Percentiles rank a stretch among this genome's conserved stretches.
These are phyloP conservation scores for Plestiodon gilberti DNA, from an alignment of 2,113 vertebrate genomes.

Conservation along the genomic window DNA sequence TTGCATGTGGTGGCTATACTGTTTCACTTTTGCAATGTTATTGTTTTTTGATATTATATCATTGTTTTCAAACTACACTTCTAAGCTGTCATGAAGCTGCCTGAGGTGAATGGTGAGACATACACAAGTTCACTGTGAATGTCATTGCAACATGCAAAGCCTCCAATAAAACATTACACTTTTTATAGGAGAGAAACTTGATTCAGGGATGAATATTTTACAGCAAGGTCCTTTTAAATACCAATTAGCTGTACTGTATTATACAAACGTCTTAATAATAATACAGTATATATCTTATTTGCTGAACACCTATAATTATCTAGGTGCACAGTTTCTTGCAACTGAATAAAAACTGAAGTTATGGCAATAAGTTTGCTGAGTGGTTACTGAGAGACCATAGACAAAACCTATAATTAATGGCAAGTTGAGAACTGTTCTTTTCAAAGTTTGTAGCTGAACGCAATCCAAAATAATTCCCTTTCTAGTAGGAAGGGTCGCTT, in stretches of 20 bases:
- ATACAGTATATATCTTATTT: neutral
- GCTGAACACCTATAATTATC: neutral
- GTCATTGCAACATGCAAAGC: neutral
- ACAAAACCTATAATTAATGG: conserved; percentile 4
- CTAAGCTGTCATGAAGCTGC: too few species aligned
- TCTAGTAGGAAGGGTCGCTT: conserved; percentile 26
- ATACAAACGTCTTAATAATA: neutral
- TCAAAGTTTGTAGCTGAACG: conserved; percentile 33
- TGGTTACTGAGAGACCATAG: neutral
- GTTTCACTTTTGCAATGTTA: too few species aligned
- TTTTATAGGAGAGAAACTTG: neutral
- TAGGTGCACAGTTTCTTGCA: neutral
- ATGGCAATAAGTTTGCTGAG: conserved; percentile 9
- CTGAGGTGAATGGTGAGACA: too few species aligned
- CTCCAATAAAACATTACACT: neutral
- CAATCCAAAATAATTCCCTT: conserved; percentile 29
- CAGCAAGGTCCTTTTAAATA: neutral
- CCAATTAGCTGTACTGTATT: neutral
- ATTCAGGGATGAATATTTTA: neutral
- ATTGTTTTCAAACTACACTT: too few species aligned
- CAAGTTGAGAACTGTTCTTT: conserved; percentile 12
- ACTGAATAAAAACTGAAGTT: neutral
- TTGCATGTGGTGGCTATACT: too few species aligned
- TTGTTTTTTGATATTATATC: too few species aligned
- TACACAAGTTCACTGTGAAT: neutral